Conservation (phyloP, 2,113 vertebrate species). For the Ahaetulla prasina region DNA sequence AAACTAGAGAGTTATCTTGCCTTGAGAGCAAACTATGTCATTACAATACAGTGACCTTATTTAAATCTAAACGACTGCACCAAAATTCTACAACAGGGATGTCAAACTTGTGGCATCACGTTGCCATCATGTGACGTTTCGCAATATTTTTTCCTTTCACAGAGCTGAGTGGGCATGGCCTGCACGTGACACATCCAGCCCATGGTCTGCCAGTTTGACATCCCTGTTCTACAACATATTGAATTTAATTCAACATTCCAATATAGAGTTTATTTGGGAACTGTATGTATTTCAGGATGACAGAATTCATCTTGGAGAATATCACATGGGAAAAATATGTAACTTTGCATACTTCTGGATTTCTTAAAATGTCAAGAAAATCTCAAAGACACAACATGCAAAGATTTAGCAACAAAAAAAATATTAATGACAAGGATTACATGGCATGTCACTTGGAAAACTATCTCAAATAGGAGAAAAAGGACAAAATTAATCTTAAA, state of each 20-base stretch:
- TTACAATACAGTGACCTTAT: not conserved
- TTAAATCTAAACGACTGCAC: not conserved
- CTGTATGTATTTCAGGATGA: not conserved
- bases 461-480: not conserved
- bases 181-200: no score
- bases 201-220: no score
- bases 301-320: not conserved
- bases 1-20: not conserved
- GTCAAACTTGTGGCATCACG: no score
- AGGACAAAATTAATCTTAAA: not conserved
- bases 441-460: not conserved
- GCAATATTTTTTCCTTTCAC: no score
- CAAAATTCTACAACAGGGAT: not conserved
- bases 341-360: not conserved
- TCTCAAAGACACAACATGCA: not conserved
- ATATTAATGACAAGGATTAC: not conserved
- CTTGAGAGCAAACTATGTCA: not conserved
- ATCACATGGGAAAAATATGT: not conserved
- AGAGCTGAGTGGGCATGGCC: no score
- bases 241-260: not conserved
- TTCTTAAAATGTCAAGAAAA: not conserved
- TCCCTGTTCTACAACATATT: not conserved
- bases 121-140: no score
- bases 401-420: not conserved
- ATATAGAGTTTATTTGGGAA: not conserved